phyloP scores from a whole-genome alignment of 2,113 vertebrate genomes.

The Prunella himalayana region DNA sequence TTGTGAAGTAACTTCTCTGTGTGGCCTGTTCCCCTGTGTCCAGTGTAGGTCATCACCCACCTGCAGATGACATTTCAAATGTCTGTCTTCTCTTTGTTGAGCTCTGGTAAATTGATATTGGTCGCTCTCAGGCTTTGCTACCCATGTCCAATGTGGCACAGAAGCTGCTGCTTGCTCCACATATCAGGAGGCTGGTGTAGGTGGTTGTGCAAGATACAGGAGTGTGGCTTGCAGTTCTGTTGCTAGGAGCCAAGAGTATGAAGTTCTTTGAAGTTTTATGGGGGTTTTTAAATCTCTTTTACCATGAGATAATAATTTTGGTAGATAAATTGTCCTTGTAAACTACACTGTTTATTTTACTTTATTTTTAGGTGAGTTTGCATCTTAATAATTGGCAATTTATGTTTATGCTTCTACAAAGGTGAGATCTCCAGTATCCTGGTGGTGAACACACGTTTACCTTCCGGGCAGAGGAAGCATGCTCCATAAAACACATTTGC shows the following conservation, averaged over 20 bases:
- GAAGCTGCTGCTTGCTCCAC: neutral
- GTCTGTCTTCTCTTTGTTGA: neutral
- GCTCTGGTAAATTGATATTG: neutral
- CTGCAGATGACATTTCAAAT: neutral
- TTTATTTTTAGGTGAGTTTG: neutral
- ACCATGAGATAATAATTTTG: neutral
- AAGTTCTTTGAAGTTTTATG: slow-evolving; percentile 6
- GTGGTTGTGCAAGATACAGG: neutral
- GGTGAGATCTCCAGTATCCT: neutral
- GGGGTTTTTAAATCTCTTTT: neutral
- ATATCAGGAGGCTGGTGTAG: slow-evolving; percentile 8
- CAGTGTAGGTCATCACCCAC: neutral
- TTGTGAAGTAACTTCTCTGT: neutral
- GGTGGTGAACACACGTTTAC: neutral
- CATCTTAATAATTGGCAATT: neutral
- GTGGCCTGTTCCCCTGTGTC: neutral
- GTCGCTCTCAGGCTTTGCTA: neutral
- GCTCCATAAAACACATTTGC: neutral
- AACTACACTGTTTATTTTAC: neutral
- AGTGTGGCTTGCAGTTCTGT: neutral
- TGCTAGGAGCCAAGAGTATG: slow-evolving; percentile 11
- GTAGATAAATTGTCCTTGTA: neutral
- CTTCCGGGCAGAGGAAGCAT: slow-evolving; percentile 2
- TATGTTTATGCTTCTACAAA: neutral
- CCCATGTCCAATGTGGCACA: neutral